Percentiles rank a stretch among this genome's conserved stretches.
phyloP scores from a whole-genome alignment of 1,140 invertebrate genomes.

The Diplogasteroides magnus region DNA sequence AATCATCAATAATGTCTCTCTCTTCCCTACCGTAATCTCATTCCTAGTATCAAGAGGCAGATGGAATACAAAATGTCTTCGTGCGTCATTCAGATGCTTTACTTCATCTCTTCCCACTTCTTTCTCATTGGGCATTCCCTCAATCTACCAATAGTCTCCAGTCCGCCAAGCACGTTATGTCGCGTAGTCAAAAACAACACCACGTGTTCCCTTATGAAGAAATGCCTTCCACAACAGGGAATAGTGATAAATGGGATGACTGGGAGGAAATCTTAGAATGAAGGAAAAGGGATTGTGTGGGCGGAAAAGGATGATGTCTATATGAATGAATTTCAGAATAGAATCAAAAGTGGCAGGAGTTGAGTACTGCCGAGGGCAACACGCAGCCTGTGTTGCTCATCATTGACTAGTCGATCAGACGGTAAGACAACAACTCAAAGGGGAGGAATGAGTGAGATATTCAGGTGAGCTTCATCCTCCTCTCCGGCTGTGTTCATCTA shows the following conservation, averaged over 20 bases:
- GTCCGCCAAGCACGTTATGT: too few relatives aligned
- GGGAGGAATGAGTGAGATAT: not conserved
- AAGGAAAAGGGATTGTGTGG: not conserved
- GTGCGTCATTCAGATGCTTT: not conserved
- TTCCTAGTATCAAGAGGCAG: too few relatives aligned
- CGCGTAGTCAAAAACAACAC: too few relatives aligned
- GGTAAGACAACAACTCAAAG: not conserved
- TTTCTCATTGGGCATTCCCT: too few relatives aligned
- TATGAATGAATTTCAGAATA: not conserved
- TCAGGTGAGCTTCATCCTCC: not conserved
- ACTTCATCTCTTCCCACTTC: not conserved
- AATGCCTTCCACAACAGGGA: not conserved
- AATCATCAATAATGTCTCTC: too few relatives aligned
- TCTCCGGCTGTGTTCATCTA: conserved; percentile 7
- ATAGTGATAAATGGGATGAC: not conserved
- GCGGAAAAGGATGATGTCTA: not conserved
- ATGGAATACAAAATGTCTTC: too few relatives aligned
- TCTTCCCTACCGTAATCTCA: too few relatives aligned
- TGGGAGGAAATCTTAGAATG: not conserved
- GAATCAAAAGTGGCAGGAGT: not conserved
- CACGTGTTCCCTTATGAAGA: too few relatives aligned
- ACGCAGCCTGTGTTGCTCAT: not conserved
- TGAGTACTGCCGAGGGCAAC: conserved; percentile 16
- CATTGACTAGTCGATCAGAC: conserved; percentile 11
- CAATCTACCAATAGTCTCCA: too few relatives aligned